Conservation (phyloP, 2,888 invertebrate genomes). For the Pycnomerus fuliginosus region DNA sequence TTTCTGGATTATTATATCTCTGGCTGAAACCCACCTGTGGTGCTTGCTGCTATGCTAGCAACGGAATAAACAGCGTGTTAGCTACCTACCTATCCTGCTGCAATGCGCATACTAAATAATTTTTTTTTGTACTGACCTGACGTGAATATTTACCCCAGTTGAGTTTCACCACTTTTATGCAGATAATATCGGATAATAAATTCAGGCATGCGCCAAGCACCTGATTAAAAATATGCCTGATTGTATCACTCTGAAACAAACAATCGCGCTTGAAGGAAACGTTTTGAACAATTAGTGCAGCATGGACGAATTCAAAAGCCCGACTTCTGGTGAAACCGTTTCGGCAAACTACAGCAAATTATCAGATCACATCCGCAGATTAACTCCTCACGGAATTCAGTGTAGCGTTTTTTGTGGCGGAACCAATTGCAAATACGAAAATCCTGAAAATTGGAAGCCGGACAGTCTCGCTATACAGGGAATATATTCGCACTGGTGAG, state of each 20-base stretch:
- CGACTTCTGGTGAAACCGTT: slow-evolving; percentile 39
- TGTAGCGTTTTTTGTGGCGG: slow-evolving; percentile 87
- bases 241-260: slow-evolving; percentile 19
- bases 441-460: slow-evolving; percentile 61
- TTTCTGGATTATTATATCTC: too few relatives aligned
- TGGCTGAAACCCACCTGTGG: too few relatives aligned
- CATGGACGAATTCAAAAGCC: slow-evolving; percentile 36
- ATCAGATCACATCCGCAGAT: slow-evolving; percentile 60
- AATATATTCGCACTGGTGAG: slow-evolving; percentile 82
- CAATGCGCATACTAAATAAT: too few relatives aligned
- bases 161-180: slow-evolving; percentile 27
- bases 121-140: too few relatives aligned
- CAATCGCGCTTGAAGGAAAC: slow-evolving; percentile 5
- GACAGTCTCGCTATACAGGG: slow-evolving; percentile 72
- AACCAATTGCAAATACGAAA: slow-evolving; percentile 77
- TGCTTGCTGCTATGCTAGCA: too few relatives aligned
- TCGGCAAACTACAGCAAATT: slow-evolving; percentile 56
- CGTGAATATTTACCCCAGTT: slow-evolving; percentile 40
- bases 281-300: slow-evolving; percentile 37
- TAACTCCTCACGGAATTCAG: slow-evolving; percentile 69
- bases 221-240: slow-evolving; percentile 32
- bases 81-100: too few relatives aligned
- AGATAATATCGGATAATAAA: slow-evolving; percentile 43
- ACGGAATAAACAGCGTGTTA: too few relatives aligned
- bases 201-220: slow-evolving; percentile 43